Conservation (phyloP, 2,113 vertebrate species). For the Octodon degus region DNA sequence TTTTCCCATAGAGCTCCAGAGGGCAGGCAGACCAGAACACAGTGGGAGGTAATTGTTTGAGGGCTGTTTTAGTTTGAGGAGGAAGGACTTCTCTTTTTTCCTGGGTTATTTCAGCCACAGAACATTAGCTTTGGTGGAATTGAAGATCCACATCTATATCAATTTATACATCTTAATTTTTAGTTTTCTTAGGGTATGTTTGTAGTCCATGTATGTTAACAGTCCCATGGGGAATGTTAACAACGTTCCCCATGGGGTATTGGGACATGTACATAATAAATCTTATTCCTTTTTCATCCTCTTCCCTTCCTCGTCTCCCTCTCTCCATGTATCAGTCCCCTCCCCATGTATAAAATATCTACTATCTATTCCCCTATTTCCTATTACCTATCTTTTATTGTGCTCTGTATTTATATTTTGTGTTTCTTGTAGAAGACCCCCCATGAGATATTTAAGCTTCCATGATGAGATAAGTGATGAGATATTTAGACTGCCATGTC, state of each 20-base stretch:
- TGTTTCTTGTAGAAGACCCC: neutral
- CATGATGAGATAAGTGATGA: neutral
- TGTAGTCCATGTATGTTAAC: too few relatives aligned
- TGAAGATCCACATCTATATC: neutral
- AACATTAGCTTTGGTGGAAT: neutral
- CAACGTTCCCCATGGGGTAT: neutral
- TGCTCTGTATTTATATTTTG: neutral
- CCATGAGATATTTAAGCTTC: neutral
- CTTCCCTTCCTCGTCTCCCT: neutral
- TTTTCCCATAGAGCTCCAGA: neutral
- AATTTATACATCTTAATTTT: neutral
- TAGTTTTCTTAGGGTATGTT: neutral
- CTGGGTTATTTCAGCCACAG: neutral
- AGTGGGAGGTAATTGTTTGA: neutral
- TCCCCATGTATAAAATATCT: neutral
- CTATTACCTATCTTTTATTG: neutral
- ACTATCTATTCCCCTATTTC: neutral
- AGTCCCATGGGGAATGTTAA: too few relatives aligned
- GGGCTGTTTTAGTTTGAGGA: neutral
- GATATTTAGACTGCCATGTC: neutral
- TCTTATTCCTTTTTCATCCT: neutral
- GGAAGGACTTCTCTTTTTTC: neutral
- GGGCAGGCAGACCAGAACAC: neutral
- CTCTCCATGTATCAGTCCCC: neutral
- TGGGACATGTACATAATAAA: neutral